Conservation (phyloP, 2,113 vertebrate genomes). For the Brachyhypopomus gauderio region DNA sequence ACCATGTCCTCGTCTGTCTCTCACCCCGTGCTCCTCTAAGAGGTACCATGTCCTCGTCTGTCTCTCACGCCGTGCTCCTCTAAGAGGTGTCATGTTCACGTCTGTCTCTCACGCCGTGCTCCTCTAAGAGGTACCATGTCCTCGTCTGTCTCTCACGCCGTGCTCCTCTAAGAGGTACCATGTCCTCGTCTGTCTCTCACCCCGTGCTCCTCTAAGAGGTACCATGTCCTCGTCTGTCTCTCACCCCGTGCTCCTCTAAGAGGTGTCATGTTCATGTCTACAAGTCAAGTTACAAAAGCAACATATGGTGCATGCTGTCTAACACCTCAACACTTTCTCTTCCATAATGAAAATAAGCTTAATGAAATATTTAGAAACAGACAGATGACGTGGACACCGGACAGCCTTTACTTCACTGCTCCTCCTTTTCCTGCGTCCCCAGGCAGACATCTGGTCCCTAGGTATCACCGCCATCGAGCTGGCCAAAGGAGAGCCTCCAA, state of each 20-base stretch:
- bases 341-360: slow-evolving; percentile 35
- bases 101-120: background rate
- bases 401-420: background rate
- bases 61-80: no score
- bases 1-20: background rate
- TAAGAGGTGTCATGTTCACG: slow-evolving; percentile 16
- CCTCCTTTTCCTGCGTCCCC: slow-evolving; percentile 39
- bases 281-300: slow-evolving; percentile 17
- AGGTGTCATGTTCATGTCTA: slow-evolving; percentile 39
- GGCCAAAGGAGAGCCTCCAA: slow-evolving; percentile 96
- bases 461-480: slow-evolving; percentile 97
- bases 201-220: no score
- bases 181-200: background rate
- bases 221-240: background rate
- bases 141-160: background rate
- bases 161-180: no score
- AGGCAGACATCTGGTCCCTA: slow-evolving; percentile 99
- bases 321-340: slow-evolving; percentile 29
- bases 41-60: slow-evolving; percentile 18
- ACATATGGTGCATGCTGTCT: slow-evolving; percentile 31
- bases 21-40: no score
- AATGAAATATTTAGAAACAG: slow-evolving; percentile 44
- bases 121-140: slow-evolving; percentile 32
- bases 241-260: background rate
- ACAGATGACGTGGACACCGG: slow-evolving; percentile 32